A percentile compares a stretch with the other conserved stretches of the same genome.
These are phyloP conservation scores for Zaprionus bogoriensis DNA, from an alignment of 2,888 invertebrate genomes.

Conservation along the genomic window DNA sequence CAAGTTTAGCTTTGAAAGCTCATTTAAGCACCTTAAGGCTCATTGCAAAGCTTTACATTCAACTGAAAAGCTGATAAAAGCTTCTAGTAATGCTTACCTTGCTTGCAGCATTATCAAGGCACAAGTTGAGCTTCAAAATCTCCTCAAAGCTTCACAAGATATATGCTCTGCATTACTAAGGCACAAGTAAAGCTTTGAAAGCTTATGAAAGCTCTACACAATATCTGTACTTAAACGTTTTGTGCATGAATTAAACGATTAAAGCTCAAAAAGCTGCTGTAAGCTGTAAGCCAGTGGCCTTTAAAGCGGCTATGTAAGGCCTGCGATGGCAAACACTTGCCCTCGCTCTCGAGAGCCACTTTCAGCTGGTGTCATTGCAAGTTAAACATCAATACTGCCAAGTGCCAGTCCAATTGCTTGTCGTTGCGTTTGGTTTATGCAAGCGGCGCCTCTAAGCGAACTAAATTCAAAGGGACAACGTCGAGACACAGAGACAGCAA, in stretches of 20 bases:
- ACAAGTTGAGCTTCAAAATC: too few species aligned
- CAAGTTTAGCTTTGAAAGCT: neutral
- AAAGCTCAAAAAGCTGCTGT: too few species aligned
- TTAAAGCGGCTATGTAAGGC: too few species aligned
- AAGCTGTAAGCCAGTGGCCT: too few species aligned
- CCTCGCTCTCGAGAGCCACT: neutral
- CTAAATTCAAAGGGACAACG: slow-evolving; percentile 40
- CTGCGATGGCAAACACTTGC: too few species aligned
- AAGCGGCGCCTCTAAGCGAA: slow-evolving; percentile 52
- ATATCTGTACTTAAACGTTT: too few species aligned
- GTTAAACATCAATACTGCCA: slow-evolving; percentile 42
- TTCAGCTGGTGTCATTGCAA: slow-evolving; percentile 25
- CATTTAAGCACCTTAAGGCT: neutral
- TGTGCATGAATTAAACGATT: too few species aligned
- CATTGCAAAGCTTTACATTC: neutral
- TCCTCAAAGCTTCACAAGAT: too few species aligned
- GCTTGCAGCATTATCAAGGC: too few species aligned
- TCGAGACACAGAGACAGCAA: neutral
- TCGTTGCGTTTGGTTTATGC: slow-evolving; percentile 65
- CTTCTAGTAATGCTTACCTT: too few species aligned
- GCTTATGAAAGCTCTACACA: neutral
- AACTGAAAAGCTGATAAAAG: neutral
- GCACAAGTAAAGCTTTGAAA: neutral
- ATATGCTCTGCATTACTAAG: too few species aligned
- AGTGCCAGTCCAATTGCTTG: slow-evolving; percentile 36